phyloP scores from a whole-genome alignment of 1,140 invertebrate genomes.

The Homarus americanus region DNA sequence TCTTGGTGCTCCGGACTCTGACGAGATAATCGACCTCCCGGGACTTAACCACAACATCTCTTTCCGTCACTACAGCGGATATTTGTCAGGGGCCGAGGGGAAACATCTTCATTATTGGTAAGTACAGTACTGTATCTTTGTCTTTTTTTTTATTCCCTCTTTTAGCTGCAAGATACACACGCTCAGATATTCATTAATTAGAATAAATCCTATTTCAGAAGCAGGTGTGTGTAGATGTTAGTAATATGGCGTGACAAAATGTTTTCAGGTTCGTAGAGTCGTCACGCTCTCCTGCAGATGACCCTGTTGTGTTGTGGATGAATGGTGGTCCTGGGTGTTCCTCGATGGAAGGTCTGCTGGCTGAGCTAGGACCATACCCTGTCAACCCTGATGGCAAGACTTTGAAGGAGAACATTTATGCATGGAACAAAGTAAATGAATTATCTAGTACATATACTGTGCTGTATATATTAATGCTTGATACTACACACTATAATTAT shows the following conservation, averaged over 20 bases:
- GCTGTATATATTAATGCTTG: too few species aligned
- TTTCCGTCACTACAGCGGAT: conserved; percentile 49
- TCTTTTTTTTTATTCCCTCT: too few species aligned
- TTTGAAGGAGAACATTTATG: conserved; percentile 44
- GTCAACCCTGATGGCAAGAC: conserved; percentile 58
- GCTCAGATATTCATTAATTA: neutral
- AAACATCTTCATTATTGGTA: conserved; percentile 53
- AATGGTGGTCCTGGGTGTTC: conserved; percentile 90
- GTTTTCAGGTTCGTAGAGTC: conserved; percentile 41
- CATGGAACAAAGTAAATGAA: conserved; percentile 58
- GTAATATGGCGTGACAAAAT: neutral
- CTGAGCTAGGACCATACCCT: conserved; percentile 87
- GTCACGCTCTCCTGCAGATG: conserved; percentile 72
- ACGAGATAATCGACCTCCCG: conserved; percentile 27
- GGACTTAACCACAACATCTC: conserved; percentile 39
- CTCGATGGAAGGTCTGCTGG: conserved; percentile 89
- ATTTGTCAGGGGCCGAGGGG: conserved; percentile 9
- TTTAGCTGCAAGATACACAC: neutral
- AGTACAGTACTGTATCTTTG: too few species aligned
- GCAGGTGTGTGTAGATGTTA: neutral
- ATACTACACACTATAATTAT: too few species aligned
- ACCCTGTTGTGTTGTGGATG: conserved; percentile 90
- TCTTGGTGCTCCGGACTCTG: neutral
- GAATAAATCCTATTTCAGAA: neutral
- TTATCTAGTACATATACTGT: neutral